Evolutionary conservation across 2,797 vertebrate genomes (phyloP).

Genomic region (Manis javanica): DNA sequence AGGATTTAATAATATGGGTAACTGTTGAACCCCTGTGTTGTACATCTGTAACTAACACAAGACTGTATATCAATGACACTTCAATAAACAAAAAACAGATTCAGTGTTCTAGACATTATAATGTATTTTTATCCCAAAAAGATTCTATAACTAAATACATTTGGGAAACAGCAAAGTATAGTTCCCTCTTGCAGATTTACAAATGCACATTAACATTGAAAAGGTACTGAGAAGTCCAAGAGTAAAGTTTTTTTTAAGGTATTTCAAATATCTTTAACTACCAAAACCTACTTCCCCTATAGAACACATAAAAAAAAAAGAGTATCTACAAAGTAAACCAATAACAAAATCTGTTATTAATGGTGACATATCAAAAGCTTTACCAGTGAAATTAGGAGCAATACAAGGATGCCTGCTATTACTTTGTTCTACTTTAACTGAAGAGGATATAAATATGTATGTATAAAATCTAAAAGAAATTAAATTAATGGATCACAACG

Average conservation of each 20-base stretch:
- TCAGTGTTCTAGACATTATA: background rate
- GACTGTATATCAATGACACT: no score
- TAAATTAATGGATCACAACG: background rate
- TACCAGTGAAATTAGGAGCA: background rate
- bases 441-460: background rate
- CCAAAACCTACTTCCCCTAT: background rate
- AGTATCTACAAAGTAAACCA: background rate
- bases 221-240: background rate
- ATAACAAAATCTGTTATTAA: background rate
- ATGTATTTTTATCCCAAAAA: background rate
- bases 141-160: constrained; percentile 42
- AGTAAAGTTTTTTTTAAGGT: background rate
- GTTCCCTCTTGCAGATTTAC: constrained; percentile 5
- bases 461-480: background rate
- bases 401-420: background rate
- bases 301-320: constrained; percentile 19
- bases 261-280: constrained; percentile 58
- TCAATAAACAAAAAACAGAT: background rate
- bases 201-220: background rate
- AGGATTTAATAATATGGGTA: no score
- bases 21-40: no score
- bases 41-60: no score
- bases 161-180: background rate
- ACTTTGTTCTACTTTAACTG: background rate
- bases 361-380: background rate